phyloP scores from a whole-genome alignment of 2,797 vertebrate species.

The Trichosurus vulpecula region DNA sequence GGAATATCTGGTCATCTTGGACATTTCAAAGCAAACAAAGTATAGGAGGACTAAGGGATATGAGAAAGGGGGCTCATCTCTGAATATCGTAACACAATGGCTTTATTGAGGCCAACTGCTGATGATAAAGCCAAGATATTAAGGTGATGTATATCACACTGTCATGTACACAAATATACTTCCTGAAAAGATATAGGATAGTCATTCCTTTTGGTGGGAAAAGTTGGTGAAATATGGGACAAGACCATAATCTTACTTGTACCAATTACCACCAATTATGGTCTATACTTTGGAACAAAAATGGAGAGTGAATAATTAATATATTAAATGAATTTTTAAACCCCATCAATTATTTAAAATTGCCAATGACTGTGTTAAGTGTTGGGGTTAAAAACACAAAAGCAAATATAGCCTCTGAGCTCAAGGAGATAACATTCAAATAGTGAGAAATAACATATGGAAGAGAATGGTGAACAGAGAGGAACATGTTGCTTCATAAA shows the following conservation, averaged over 20 bases:
- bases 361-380: too few species aligned
- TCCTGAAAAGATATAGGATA: background rate
- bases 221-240: background rate
- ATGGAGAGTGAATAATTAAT: background rate
- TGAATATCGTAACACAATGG: background rate
- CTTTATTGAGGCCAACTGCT: background rate
- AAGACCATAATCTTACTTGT: too few species aligned
- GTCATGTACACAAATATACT: background rate
- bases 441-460: too few species aligned
- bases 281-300: conserved; percentile 18
- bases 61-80: background rate
- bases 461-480: too few species aligned
- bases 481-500: too few species aligned
- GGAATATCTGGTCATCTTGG: background rate
- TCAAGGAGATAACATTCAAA: too few species aligned
- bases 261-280: background rate
- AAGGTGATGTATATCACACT: background rate
- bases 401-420: too few species aligned
- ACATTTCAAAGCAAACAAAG: background rate
- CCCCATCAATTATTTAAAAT: too few species aligned
- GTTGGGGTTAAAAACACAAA: too few species aligned
- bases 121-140: background rate
- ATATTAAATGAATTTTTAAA: too few species aligned
- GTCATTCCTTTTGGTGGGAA: background rate
- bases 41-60: background rate